Percentiles rank a stretch among this genome's conserved stretches.
Evolutionary conservation across 2,888 invertebrate species (phyloP).

Genomic region (Macaria notata): DNA sequence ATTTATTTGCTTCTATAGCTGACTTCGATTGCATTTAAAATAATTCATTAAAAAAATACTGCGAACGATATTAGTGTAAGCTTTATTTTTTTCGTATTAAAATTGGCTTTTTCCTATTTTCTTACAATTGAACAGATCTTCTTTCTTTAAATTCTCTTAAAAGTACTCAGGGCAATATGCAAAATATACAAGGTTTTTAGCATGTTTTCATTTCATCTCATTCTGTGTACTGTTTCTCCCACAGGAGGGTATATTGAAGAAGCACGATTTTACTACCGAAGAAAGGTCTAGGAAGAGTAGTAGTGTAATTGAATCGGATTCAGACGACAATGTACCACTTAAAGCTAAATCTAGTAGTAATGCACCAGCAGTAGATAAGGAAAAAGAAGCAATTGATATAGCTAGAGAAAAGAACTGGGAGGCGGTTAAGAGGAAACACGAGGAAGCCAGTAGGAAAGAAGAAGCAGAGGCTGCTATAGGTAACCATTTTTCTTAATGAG

Average conservation of each 20-base stretch:
- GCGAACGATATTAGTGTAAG: too few species aligned
- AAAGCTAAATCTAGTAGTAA: conserved; percentile 63
- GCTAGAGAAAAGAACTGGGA: conserved; percentile 81
- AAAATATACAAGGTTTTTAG: too few species aligned
- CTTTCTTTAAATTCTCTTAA: too few species aligned
- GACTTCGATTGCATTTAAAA: too few species aligned
- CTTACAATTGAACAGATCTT: too few species aligned
- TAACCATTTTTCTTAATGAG: conserved; percentile 33
- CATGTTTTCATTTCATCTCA: too few species aligned
- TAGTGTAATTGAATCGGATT: conserved; percentile 73
- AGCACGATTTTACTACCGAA: conserved; percentile 64
- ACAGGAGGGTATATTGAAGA: conserved; percentile 74
- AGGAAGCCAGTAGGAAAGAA: conserved; percentile 77
- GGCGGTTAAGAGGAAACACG: conserved; percentile 79
- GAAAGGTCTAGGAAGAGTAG: conserved; percentile 69
- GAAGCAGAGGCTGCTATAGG: conserved; percentile 75
- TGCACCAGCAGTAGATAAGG: conserved; percentile 67
- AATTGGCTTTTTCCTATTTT: too few species aligned
- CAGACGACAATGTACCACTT: conserved; percentile 73
- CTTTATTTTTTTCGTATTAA: too few species aligned
- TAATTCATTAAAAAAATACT: too few species aligned
- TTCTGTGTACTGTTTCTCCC: conserved; percentile 15
- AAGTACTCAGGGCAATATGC: too few species aligned
- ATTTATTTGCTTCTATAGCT: not conserved
- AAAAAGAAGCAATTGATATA: conserved; percentile 77